Conservation (phyloP, 1,140 invertebrate species). For the Proctacanthus coquilletti region DNA sequence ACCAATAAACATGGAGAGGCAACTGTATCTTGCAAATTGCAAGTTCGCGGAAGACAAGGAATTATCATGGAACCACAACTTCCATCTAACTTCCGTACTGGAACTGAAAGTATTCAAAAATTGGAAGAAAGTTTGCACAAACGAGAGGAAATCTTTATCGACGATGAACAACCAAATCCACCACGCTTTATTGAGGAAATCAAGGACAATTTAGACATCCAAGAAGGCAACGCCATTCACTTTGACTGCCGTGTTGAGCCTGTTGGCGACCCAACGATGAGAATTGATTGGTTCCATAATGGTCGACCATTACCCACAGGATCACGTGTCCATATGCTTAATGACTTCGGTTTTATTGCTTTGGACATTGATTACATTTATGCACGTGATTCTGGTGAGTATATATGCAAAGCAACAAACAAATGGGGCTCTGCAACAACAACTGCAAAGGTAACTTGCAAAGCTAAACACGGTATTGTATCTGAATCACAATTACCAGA, state of each 20-base stretch:
- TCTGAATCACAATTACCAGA: slow-evolving; percentile 83
- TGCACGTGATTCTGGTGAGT: slow-evolving; percentile 70
- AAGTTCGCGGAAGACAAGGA: slow-evolving; percentile 69
- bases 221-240: slow-evolving; percentile 75
- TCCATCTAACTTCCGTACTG: slow-evolving; percentile 67
- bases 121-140: slow-evolving; percentile 80
- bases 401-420: slow-evolving; percentile 70
- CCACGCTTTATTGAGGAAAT: slow-evolving; percentile 74
- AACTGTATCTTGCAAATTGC: slow-evolving; percentile 67
- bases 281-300: slow-evolving; percentile 90
- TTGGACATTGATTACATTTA: slow-evolving; percentile 78
- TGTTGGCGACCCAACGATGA: slow-evolving; percentile 68
- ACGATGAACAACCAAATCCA: slow-evolving; percentile 74
- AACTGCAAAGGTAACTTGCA: slow-evolving; percentile 66
- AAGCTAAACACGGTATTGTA: slow-evolving; percentile 74
- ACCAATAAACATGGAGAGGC: slow-evolving; percentile 83
- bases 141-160: slow-evolving; percentile 59
- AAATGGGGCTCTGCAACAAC: slow-evolving; percentile 74
- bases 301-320: slow-evolving; percentile 76
- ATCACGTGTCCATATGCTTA: slow-evolving; percentile 75
- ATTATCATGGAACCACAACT: slow-evolving; percentile 84
- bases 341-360: slow-evolving; percentile 86
- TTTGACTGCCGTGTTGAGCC: slow-evolving; percentile 86
- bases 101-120: slow-evolving; percentile 78
- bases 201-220: slow-evolving; percentile 64